Conservation (phyloP, 2,797 vertebrate genomes). For the Sebastes wilsoni region DNA sequence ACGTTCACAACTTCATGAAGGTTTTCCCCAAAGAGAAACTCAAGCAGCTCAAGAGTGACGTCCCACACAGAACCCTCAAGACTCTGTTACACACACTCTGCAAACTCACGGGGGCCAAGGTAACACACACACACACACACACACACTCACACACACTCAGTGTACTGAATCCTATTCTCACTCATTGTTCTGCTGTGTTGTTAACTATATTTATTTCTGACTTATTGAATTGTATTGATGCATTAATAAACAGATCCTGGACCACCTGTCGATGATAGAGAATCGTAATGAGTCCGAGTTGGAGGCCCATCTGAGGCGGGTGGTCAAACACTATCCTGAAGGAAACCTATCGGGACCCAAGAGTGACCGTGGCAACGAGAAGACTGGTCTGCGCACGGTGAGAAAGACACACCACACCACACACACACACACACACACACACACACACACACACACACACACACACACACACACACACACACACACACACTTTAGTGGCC, state of each 20-base stretch:
- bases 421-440: background rate
- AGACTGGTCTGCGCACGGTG: constrained; percentile 83
- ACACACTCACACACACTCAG: background rate
- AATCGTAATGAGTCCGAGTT: constrained; percentile 97
- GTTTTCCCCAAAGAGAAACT: constrained; percentile 97
- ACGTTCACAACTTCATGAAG: constrained; percentile 98
- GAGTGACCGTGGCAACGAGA: constrained; percentile 91
- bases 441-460: background rate
- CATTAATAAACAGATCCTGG: constrained; percentile 86
- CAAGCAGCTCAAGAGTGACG: constrained; percentile 95
- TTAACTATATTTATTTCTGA: background rate
- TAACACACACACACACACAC: constrained; percentile 48
- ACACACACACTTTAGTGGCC: too few relatives aligned
- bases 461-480: too few relatives aligned
- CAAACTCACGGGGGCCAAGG: constrained; percentile 94
- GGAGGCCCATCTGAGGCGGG: constrained; percentile 91
- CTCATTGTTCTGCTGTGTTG: background rate
- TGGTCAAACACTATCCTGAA: constrained; percentile 87
- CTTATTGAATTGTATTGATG: background rate
- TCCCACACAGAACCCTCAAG: constrained; percentile 95
- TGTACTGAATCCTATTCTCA: background rate
- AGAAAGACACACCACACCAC: background rate
- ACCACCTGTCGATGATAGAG: constrained; percentile 98
- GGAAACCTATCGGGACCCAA: constrained; percentile 88
- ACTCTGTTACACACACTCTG: constrained; percentile 94